A percentile compares a stretch with the other conserved stretches of the same genome.
Evolutionary conservation across 2,113 vertebrate species (phyloP).

Genomic region (Plecturocebus donacophilus): DNA sequence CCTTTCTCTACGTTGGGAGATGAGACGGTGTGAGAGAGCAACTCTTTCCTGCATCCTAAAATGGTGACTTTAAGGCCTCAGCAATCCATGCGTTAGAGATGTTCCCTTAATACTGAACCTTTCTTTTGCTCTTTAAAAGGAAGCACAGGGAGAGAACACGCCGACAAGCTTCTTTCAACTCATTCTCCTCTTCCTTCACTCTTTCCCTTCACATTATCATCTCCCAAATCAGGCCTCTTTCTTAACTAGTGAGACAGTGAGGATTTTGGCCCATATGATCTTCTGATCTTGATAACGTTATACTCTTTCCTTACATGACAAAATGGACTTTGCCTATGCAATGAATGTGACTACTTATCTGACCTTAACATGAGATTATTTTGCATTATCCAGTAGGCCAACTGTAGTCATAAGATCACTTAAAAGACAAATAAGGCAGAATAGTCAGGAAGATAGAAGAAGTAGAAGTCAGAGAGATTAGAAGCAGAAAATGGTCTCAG

Average conservation of each 20-base stretch:
- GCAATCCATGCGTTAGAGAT: no score
- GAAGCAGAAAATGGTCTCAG: neutral
- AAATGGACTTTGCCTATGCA: neutral
- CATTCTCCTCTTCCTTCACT: neutral
- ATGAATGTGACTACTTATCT: neutral
- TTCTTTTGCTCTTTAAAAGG: neutral
- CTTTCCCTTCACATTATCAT: neutral
- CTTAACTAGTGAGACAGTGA: neutral
- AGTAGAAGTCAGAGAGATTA: neutral
- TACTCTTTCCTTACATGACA: neutral
- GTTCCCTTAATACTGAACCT: neutral
- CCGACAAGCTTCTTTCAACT: neutral
- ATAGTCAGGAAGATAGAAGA: neutral
- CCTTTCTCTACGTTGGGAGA: neutral
- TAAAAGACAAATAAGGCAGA: neutral
- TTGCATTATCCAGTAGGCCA: neutral
- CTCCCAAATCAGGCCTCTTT: neutral
- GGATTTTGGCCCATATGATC: neutral
- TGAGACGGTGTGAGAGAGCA: neutral
- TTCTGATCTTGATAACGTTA: neutral
- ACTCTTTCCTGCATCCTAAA: neutral
- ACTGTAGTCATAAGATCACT: neutral
- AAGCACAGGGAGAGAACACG: neutral
- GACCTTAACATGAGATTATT: neutral
- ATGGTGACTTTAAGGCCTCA: neutral